Base-by-base conservation (phyloP, 1,140 invertebrate species). In the Halyomorpha halys region DNA sequence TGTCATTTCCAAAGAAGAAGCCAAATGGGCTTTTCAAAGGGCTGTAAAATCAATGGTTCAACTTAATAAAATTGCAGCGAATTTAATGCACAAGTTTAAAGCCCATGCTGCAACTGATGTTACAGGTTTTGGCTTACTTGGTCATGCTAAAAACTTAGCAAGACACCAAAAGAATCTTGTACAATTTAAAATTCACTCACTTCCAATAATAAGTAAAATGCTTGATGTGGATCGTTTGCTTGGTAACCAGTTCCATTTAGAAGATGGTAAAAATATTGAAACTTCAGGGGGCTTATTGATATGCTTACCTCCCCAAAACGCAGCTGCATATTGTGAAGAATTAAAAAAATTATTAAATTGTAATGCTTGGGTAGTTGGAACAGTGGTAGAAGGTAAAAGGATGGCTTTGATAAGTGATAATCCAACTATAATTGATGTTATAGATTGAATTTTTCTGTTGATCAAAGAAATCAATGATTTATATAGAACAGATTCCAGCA, bases 311-410 rank as follows among this genome's bases (percentile, higher is more conserved):
- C 76, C 91, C 68, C 92, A 97, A 77, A 86, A 96, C 77, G 94
- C 94, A 3, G 91, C 91, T 44, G 91, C 91, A n/a, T 98, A 94
- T 74, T 97, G 94, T 72, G 94, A 95, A 76, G 94, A 98, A 70
- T 96, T 97, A 70, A 92, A 97, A 72, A 94, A 95, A 73, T 87
- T 91, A 72, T 94, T 97, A 79, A 94, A 94, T 0, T 96, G 94
- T 73, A 94, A 97, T 74, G 93, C 95, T 4, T 98, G 95, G 95
- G 98, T 98, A 71, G 95, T 98, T 73, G 95, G 94, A 59, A 96
- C 97, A 73, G 95, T 98, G 2, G 94, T 97, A 74, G 97, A 96
- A 75, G 95, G 96, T 39, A 93, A 92, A 74, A 83, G 94, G 66
- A 92, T 91, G 11, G 96, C 94, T 9, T 83, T 91, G 71, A 97